Evolutionary conservation across 2,888 invertebrate genomes (phyloP).

Genomic region (Cactoblastis cactorum): DNA sequence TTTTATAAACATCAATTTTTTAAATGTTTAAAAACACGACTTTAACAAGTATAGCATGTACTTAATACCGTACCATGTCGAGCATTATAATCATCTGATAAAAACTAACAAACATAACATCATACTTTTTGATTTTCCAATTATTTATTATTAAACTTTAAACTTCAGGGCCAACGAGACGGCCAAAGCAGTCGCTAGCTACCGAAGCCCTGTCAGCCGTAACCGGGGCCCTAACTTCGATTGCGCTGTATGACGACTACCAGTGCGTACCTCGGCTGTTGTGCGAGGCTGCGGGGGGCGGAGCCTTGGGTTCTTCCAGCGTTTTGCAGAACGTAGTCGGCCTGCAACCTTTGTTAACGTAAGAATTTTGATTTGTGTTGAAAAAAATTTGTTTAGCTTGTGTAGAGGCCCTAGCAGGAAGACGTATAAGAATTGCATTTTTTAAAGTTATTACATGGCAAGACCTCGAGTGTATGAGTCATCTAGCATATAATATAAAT

Average conservation of each 20-base stretch:
- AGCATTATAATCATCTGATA: too few relatives aligned
- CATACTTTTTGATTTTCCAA: not conserved
- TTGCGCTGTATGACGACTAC: slow-evolving; percentile 84
- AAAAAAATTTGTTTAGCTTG: too few relatives aligned
- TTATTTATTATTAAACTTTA: not conserved
- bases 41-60: too few relatives aligned
- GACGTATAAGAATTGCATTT: too few relatives aligned
- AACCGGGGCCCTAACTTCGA: slow-evolving; percentile 60
- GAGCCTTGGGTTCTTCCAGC: slow-evolving; percentile 36
- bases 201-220: slow-evolving; percentile 55
- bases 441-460: too few relatives aligned
- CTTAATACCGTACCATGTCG: too few relatives aligned
- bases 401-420: too few relatives aligned
- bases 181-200: slow-evolving; percentile 41
- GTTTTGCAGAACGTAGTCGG: slow-evolving; percentile 61
- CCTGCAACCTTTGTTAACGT: slow-evolving; percentile 81
- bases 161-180: slow-evolving; percentile 41
- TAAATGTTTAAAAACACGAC: too few relatives aligned
- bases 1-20: too few relatives aligned
- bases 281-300: slow-evolving; percentile 85
- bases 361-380: slow-evolving; percentile 37
- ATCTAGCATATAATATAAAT: too few relatives aligned
- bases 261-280: slow-evolving; percentile 89
- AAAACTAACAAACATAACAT: too few relatives aligned
- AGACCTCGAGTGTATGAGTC: too few relatives aligned